Conservation (phyloP, 1,140 invertebrate genomes). For the Chionoecetes opilio region DNA sequence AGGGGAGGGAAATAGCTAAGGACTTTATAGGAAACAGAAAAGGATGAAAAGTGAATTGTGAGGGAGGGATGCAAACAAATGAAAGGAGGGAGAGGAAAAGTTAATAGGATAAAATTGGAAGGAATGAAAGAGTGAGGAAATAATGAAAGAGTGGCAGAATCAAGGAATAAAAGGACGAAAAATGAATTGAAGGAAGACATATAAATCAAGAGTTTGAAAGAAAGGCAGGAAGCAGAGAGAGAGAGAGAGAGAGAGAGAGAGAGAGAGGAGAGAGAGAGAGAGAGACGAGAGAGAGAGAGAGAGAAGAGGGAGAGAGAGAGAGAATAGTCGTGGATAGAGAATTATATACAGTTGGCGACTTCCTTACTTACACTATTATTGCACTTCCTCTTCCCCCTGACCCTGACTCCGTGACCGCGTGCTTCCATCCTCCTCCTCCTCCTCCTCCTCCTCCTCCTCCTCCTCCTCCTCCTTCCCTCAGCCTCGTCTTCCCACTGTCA, state of each 20-base stretch:
- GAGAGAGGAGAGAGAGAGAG: background rate
- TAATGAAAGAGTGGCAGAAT: background rate
- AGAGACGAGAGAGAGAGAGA: conserved; percentile 22
- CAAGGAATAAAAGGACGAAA: background rate
- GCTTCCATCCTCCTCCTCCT: conserved; percentile 31
- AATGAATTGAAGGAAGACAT: background rate
- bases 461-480: conserved; percentile 19
- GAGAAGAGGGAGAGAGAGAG: conserved; percentile 15
- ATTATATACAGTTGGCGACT: background rate
- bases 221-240: background rate
- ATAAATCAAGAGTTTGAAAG: background rate
- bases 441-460: conserved; percentile 12
- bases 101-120: too few species aligned
- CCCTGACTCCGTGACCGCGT: background rate
- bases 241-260: background rate
- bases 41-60: background rate
- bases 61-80: background rate
- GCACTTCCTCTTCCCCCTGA: background rate
- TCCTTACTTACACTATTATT: background rate
- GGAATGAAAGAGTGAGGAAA: background rate
- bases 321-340: background rate
- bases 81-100: too few species aligned
- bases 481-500: conserved; percentile 13
- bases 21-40: background rate
- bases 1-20: background rate